These are phyloP conservation scores for Callipepla squamata DNA, from an alignment of 2,113 vertebrate species.

Conservation along the genomic window DNA sequence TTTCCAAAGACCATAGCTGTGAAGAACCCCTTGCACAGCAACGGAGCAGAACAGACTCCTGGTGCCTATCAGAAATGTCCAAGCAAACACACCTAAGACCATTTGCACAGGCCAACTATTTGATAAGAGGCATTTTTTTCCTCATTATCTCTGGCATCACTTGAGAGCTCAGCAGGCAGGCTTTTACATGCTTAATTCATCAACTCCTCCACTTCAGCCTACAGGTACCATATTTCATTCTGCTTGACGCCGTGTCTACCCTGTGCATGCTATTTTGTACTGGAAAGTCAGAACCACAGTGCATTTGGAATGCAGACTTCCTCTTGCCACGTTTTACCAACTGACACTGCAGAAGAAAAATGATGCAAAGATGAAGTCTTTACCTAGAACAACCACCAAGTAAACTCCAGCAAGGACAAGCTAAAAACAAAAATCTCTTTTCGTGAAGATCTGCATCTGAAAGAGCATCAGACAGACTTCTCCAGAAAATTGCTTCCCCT, in stretches of 20 bases:
- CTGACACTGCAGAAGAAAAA: not conserved
- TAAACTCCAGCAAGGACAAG: not conserved
- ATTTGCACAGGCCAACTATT: not conserved
- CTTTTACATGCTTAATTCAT: not conserved
- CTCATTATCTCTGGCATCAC: not conserved
- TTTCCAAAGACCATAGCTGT: rapidly evolving
- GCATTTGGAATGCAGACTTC: not conserved
- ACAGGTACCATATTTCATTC: not conserved
- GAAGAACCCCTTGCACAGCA: rapidly evolving
- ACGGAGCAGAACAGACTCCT: not conserved
- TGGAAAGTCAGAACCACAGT: not conserved
- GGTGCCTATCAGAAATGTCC: not conserved
- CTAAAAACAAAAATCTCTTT: slow-evolving; percentile 13
- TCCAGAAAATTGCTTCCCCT: slow-evolving; percentile 17
- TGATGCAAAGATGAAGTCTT: not conserved
- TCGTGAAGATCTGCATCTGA: not conserved
- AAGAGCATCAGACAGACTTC: slow-evolving; percentile 34
- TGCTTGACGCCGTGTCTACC: not conserved
- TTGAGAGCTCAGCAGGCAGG: not conserved
- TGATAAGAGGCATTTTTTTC: not conserved
- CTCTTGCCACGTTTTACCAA: not conserved
- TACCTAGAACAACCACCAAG: not conserved
- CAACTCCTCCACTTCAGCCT: not conserved
- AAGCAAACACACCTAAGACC: not conserved
- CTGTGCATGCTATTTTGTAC: not conserved